Evolutionary conservation across 2,113 vertebrate genomes (phyloP).

Genomic region (Sander lucioperca): DNA sequence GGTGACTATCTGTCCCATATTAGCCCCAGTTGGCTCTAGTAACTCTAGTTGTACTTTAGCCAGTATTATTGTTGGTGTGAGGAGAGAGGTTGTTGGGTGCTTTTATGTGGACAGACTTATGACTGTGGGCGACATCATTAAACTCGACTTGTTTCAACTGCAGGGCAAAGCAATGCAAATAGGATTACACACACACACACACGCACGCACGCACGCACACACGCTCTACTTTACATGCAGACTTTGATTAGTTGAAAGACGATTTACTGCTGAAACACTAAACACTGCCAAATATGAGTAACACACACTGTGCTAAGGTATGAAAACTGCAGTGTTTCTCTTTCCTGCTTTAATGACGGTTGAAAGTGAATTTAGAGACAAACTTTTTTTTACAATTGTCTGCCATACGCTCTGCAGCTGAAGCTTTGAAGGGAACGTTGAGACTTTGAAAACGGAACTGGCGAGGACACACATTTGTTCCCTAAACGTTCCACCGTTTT

Average conservation of each 20-base stretch:
- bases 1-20: background rate
- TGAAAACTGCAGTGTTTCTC: background rate
- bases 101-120: background rate
- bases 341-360: slow-evolving; percentile 32
- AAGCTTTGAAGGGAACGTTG: slow-evolving; percentile 21
- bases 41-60: background rate
- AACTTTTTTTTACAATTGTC: slow-evolving; percentile 9
- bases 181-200: background rate
- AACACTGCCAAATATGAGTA: slow-evolving; percentile 1
- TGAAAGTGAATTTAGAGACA: slow-evolving; percentile 29
- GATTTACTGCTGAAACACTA: slow-evolving; percentile 26
- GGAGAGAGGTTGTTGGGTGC: background rate
- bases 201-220: slow-evolving; percentile 6
- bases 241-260: slow-evolving; percentile 54
- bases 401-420: slow-evolving; percentile 4
- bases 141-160: slow-evolving; percentile 21
- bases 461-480: slow-evolving; percentile 24
- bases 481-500: background rate
- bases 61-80: background rate
- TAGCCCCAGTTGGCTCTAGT: background rate
- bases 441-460: slow-evolving; percentile 39
- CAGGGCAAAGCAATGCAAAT: background rate
- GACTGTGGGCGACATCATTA: background rate
- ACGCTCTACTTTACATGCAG: background rate
- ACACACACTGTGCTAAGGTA: slow-evolving; percentile 8